These are phyloP conservation scores for Falcunculus frontatus DNA, from an alignment of 2,113 vertebrate species.

Conservation along the genomic window DNA sequence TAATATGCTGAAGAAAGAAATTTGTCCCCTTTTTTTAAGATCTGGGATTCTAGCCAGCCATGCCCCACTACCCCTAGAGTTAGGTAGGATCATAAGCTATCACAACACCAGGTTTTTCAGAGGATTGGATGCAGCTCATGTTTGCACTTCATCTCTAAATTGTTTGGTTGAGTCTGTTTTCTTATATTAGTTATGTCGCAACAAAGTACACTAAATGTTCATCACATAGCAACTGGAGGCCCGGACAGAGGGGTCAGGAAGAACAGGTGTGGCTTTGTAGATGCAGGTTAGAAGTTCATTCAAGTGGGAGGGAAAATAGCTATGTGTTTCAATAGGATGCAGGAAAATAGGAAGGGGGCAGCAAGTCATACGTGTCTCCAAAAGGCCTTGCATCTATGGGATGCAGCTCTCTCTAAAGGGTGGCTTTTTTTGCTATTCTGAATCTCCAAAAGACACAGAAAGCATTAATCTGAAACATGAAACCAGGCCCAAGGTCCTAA, in stretches of 20 bases:
- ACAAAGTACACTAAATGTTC: slow-evolving; percentile 17
- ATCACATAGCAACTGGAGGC: slow-evolving; percentile 39
- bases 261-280: slow-evolving; percentile 59
- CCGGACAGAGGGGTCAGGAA: slow-evolving; percentile 3
- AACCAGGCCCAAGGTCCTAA: slow-evolving; percentile 51
- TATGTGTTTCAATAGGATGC: not conserved
- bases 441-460: slow-evolving; percentile 50
- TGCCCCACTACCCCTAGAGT: not conserved
- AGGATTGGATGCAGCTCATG: not conserved
- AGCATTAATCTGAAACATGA: slow-evolving; percentile 51
- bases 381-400: not conserved
- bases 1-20: not conserved
- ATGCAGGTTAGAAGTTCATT: slow-evolving; percentile 65
- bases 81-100: not conserved
- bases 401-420: not conserved
- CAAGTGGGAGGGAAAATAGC: slow-evolving; percentile 33
- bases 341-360: not conserved
- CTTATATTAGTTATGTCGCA: slow-evolving; percentile 44
- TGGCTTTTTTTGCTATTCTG: slow-evolving; percentile 32
- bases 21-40: not conserved
- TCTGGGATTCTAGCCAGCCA: not conserved
- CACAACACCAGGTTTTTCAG: not conserved
- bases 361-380: not conserved
- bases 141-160: slow-evolving; percentile 24
- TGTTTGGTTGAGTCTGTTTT: slow-evolving; percentile 1